These are phyloP conservation scores for Lacerta agilis DNA, from an alignment of 2,797 vertebrate genomes.

Conservation along the genomic window DNA sequence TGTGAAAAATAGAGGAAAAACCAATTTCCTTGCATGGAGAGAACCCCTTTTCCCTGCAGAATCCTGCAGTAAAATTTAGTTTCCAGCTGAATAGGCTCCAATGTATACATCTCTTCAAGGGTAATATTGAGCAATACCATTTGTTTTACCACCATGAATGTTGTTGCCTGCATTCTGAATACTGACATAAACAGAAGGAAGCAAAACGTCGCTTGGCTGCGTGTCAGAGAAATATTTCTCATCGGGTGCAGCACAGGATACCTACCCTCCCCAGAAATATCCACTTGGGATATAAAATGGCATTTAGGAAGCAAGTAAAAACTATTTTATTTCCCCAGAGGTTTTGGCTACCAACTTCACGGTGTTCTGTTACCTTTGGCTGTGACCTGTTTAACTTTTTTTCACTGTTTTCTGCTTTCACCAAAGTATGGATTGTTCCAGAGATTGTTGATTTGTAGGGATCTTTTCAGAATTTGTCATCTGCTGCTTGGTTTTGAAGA, in stretches of 20 bases:
- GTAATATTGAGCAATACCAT: constrained; percentile 7
- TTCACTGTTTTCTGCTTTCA: too few relatives aligned
- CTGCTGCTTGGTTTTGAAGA: neutral
- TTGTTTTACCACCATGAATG: neutral
- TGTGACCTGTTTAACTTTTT: neutral
- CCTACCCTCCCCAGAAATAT: neutral
- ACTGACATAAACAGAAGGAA: constrained; percentile 22
- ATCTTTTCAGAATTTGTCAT: neutral
- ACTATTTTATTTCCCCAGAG: neutral
- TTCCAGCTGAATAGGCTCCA: neutral
- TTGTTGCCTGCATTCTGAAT: constrained; percentile 7
- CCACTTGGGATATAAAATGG: neutral
- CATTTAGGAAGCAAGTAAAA: neutral
- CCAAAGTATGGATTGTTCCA: neutral
- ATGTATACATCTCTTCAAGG: neutral
- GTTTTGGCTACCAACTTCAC: neutral
- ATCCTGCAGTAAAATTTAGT: constrained; percentile 13
- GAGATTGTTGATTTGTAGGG: neutral
- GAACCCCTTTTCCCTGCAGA: neutral
- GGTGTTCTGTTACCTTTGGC: neutral
- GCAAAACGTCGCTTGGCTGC: neutral
- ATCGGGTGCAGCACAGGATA: neutral
- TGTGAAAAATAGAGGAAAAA: constrained; percentile 32
- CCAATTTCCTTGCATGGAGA: constrained; percentile 38
- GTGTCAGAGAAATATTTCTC: constrained; percentile 9